Evolutionary conservation across 2,888 invertebrate genomes (phyloP).

Genomic region (Platynereis dumerilii): DNA sequence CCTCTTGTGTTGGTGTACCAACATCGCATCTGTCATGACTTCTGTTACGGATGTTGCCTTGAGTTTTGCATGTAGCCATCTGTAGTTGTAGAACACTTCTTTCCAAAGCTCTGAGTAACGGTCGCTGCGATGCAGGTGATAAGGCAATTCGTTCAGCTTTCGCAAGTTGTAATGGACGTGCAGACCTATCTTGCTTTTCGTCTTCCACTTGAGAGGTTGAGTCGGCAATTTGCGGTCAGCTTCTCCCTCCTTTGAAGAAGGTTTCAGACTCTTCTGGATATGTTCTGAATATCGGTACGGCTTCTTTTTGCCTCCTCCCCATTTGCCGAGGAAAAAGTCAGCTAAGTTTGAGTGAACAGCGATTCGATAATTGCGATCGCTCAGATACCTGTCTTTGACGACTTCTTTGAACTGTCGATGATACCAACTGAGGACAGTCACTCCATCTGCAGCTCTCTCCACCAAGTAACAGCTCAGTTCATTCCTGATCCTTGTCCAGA

Average conservation of each 20-base stretch:
- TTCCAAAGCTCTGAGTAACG: slow-evolving; percentile 84
- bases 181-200: slow-evolving; percentile 13
- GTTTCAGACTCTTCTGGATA: slow-evolving; percentile 29
- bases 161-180: slow-evolving; percentile 43
- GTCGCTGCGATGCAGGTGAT: slow-evolving; percentile 39
- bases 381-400: slow-evolving; percentile 23
- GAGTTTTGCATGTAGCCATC: slow-evolving; percentile 93
- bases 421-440: slow-evolving; percentile 34
- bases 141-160: slow-evolving; percentile 51
- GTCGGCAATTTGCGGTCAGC: slow-evolving; percentile 45
- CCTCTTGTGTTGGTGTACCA: slow-evolving; percentile 13
- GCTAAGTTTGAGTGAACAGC: slow-evolving; percentile 42
- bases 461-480: slow-evolving; percentile 33
- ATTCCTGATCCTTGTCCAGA: slow-evolving; percentile 33
- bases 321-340: slow-evolving; percentile 50
- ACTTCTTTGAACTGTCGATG: slow-evolving; percentile 36
- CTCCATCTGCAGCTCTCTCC: slow-evolving; percentile 35
- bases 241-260: slow-evolving; percentile 36
- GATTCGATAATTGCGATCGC: neutral
- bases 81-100: slow-evolving; percentile 91
- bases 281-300: slow-evolving; percentile 43
- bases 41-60: slow-evolving; percentile 94
- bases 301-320: slow-evolving; percentile 45
- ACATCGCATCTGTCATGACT: slow-evolving; percentile 82
- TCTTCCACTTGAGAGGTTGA: slow-evolving; percentile 42